Conservation (phyloP, 2,113 vertebrate species). For the Bolborhynchus lineola region DNA sequence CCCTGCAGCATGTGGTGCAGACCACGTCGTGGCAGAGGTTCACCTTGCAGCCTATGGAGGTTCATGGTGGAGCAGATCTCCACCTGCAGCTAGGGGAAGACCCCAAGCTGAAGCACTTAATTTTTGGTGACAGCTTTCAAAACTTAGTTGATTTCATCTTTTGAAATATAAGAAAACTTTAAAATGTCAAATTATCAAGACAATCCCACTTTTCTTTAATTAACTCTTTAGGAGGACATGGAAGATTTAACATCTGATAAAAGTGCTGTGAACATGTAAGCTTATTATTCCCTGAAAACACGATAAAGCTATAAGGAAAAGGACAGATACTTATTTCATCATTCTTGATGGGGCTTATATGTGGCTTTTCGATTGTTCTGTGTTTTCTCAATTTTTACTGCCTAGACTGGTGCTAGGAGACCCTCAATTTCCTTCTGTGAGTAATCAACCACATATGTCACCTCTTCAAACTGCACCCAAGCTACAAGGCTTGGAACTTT, state of each 20-base stretch:
- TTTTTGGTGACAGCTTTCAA: not conserved
- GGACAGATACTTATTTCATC: not conserved
- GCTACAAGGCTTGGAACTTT: not conserved
- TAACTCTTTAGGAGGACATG: not conserved
- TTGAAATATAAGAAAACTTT: not conserved
- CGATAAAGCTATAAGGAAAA: not conserved
- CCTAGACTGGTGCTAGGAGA: not conserved
- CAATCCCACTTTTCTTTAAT: not conserved
- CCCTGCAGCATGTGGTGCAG: fast-evolving
- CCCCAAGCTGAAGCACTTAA: not conserved
- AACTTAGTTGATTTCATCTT: fast-evolving
- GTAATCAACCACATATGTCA: not conserved
- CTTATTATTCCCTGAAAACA: not conserved
- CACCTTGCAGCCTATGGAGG: not conserved
- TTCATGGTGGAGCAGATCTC: not conserved
- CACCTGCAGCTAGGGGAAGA: not conserved
- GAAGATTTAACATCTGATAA: not conserved
- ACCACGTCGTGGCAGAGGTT: not conserved
- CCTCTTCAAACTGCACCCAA: not conserved
- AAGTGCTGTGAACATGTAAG: not conserved
- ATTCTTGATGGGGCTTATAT: not conserved
- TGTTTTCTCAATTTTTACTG: not conserved
- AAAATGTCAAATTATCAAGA: not conserved
- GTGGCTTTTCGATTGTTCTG: not conserved
- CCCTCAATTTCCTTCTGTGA: not conserved